Conservation (phyloP, 2,888 invertebrate genomes). For the Drosophila bunnanda region DNA sequence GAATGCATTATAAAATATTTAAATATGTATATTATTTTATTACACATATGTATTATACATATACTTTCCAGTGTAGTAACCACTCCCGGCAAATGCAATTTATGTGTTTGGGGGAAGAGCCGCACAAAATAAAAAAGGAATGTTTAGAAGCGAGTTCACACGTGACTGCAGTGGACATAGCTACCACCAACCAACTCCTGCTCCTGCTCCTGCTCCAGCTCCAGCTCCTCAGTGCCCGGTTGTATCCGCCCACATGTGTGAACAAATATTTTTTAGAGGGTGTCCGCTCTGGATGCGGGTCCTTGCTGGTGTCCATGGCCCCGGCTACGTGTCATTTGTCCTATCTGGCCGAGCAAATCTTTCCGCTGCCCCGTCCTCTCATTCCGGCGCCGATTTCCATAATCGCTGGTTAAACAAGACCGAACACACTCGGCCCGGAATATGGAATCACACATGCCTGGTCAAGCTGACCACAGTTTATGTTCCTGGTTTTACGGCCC, state of each 20-base stretch:
- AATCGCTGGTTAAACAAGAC: slow-evolving; percentile 79
- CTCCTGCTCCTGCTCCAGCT: not conserved
- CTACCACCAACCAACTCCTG: slow-evolving; percentile 25
- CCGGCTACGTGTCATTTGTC: slow-evolving; percentile 75
- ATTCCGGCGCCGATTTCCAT: slow-evolving; percentile 64
- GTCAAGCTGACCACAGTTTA: slow-evolving; percentile 71
- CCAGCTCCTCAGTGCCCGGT: slow-evolving; percentile 9
- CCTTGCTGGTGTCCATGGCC: slow-evolving; percentile 37
- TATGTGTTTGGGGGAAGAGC: slow-evolving; percentile 28
- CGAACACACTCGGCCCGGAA: slow-evolving; percentile 28
- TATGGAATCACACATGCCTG: slow-evolving; percentile 48
- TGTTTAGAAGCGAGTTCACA: slow-evolving; percentile 49
- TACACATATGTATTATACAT: not conserved
- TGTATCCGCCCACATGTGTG: slow-evolving; percentile 65
- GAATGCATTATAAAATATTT: no score
- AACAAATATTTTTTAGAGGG: slow-evolving; percentile 79
- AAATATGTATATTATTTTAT: not conserved
- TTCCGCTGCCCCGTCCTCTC: slow-evolving; percentile 29
- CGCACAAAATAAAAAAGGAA: slow-evolving; percentile 27
- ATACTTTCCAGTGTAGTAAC: slow-evolving; percentile 6
- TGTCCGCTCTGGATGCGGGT: slow-evolving; percentile 69
- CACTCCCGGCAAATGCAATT: slow-evolving; percentile 35
- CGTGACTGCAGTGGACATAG: slow-evolving; percentile 68
- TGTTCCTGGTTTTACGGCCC: slow-evolving; percentile 59
- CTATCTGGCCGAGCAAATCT: slow-evolving; percentile 71